These are phyloP conservation scores for Lycopodina hypogea DNA, from an alignment of 37 sponge, comb jelly and placozoan species.

Conservation along the genomic window DNA sequence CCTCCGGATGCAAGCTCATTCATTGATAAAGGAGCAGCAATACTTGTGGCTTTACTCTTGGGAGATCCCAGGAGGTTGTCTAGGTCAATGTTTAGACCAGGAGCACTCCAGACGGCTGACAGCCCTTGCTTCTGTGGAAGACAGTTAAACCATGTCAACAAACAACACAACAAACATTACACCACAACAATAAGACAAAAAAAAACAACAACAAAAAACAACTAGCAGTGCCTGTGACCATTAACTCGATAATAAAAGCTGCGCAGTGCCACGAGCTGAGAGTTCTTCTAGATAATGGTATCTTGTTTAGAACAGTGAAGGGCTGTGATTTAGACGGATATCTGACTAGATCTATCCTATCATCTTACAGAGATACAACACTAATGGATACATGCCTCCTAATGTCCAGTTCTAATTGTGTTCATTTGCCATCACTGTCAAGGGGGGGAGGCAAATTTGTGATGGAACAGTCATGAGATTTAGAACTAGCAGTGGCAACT, in stretches of 20 bases:
- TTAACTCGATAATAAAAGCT: too few relatives aligned
- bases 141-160: background rate
- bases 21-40: constrained; percentile 46
- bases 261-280: too few relatives aligned
- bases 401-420: too few relatives aligned
- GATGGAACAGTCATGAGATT: too few relatives aligned
- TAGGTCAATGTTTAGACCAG: constrained; percentile 72
- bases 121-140: constrained; percentile 7
- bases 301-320: background rate
- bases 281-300: too few relatives aligned
- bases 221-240: background rate
- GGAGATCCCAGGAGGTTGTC: constrained; percentile 56
- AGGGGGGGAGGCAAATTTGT: too few relatives aligned
- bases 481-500: too few relatives aligned
- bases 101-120: constrained; percentile 37
- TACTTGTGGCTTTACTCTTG: constrained; percentile 7
- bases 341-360: too few relatives aligned
- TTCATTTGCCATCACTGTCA: too few relatives aligned
- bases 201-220: background rate
- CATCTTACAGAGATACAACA: too few relatives aligned
- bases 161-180: background rate
- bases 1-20: constrained; percentile 48
- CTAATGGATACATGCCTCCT: too few relatives aligned
- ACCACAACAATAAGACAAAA: background rate
- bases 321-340: background rate